A percentile compares a stretch with the other conserved stretches of the same genome.
Conservation (phyloP, 2,797 vertebrate species). For the Xerus rutilus region DNA sequence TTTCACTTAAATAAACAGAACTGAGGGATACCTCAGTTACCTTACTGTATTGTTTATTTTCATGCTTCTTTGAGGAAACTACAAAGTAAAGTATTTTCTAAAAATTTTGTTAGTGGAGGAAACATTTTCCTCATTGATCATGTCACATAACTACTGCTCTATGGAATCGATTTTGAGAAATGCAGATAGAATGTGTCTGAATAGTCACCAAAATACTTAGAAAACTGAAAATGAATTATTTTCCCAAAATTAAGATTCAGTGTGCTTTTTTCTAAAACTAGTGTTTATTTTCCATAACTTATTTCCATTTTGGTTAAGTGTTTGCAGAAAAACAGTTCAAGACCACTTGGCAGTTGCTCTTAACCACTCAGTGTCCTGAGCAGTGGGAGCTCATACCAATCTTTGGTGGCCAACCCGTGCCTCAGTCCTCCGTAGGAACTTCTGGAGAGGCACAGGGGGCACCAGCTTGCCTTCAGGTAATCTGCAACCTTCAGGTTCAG, state of each 20-base stretch:
- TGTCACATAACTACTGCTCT: neutral
- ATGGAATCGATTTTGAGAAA: neutral
- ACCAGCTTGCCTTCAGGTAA: no score
- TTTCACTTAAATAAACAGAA: neutral
- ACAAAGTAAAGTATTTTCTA: neutral
- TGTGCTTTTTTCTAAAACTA: neutral
- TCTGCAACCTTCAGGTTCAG: no score
- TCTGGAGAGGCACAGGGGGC: no score
- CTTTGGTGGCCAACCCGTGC: no score
- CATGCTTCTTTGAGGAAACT: neutral
- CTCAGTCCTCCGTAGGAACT: no score
- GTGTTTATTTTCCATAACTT: no score
- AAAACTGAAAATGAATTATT: neutral
- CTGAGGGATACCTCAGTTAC: neutral
- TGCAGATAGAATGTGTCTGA: neutral
- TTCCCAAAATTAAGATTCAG: neutral
- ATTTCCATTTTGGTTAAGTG: no score
- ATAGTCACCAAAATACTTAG: neutral
- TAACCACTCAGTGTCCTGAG: no score
- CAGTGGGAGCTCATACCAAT: no score
- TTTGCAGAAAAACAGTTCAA: no score
- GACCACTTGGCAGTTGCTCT: no score
- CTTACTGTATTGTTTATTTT: neutral
- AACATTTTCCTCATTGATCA: neutral
- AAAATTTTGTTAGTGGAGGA: neutral